Evolutionary conservation across 92 coral and sea anemone species (phyloP).

Genomic region (Scolanthus callimorphus): DNA sequence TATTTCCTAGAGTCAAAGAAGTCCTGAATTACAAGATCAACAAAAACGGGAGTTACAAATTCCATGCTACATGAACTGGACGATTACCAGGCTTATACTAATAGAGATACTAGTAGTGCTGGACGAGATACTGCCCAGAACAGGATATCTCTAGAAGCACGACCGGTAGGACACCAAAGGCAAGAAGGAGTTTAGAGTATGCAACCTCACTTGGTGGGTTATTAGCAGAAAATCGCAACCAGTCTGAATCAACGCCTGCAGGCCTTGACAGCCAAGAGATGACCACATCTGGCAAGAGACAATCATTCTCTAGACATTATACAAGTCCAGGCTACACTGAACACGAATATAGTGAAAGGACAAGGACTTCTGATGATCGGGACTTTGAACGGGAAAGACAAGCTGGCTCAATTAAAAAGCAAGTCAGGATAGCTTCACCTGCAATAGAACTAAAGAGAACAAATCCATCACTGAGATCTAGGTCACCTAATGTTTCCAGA

Average conservation of each 20-base stretch:
- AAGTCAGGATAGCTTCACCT: conserved; percentile 77
- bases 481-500: too few relatives aligned
- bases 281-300: too few relatives aligned
- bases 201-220: conserved; percentile 21
- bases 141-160: conserved; percentile 8
- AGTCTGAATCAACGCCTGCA: background rate
- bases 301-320: too few relatives aligned
- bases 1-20: conserved; percentile 48
- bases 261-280: too few relatives aligned
- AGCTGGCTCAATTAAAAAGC: too few relatives aligned
- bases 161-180: conserved; percentile 25
- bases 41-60: conserved; percentile 55
- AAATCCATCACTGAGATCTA: too few relatives aligned
- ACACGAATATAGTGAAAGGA: too few relatives aligned
- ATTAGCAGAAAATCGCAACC: background rate
- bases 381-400: too few relatives aligned
- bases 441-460: too few relatives aligned
- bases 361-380: too few relatives aligned
- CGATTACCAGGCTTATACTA: conserved; percentile 21
- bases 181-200: conserved; percentile 69
- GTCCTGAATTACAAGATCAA: conserved; percentile 64
- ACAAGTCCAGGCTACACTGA: too few relatives aligned
- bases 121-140: conserved; percentile 32
- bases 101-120: background rate
- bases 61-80: conserved; percentile 72